phyloP scores from a whole-genome alignment of 2,888 invertebrate genomes.

The Calameuta idolon region DNA sequence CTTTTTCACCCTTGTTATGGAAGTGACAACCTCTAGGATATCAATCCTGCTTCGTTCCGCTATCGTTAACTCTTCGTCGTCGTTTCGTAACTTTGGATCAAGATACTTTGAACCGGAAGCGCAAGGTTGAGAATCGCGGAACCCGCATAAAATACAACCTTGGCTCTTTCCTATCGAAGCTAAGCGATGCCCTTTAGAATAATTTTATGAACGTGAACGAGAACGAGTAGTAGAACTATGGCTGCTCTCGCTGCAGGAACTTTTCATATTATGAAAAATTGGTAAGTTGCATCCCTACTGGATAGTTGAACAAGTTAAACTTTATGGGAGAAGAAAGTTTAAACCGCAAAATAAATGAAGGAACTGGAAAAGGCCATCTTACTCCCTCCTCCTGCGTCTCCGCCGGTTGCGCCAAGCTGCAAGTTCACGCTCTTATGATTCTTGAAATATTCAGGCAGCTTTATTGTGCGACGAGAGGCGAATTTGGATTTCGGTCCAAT shows the following conservation, averaged over 20 bases:
- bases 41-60: background rate
- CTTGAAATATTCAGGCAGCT: background rate
- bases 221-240: background rate
- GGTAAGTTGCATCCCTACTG: conserved; percentile 19
- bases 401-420: background rate
- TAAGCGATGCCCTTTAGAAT: background rate
- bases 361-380: conserved; percentile 5
- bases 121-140: background rate
- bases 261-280: conserved; percentile 12
- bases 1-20: background rate
- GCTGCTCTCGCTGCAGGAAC: background rate
- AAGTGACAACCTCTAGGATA: background rate
- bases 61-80: background rate
- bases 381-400: background rate
- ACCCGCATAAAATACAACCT: background rate
- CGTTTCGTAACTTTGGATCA: background rate
- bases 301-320: conserved; percentile 38
- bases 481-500: background rate
- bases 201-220: background rate
- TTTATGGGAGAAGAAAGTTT: conserved; percentile 31
- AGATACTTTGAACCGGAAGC: background rate
- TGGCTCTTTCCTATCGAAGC: background rate
- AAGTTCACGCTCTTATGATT: background rate
- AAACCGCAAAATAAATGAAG: conserved; percentile 38
- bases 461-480: background rate